Evolutionary conservation across 2,888 invertebrate species (phyloP), one percentile per base, ranked within the genome.

Genomic region (Endomychus coccineus): DNA sequence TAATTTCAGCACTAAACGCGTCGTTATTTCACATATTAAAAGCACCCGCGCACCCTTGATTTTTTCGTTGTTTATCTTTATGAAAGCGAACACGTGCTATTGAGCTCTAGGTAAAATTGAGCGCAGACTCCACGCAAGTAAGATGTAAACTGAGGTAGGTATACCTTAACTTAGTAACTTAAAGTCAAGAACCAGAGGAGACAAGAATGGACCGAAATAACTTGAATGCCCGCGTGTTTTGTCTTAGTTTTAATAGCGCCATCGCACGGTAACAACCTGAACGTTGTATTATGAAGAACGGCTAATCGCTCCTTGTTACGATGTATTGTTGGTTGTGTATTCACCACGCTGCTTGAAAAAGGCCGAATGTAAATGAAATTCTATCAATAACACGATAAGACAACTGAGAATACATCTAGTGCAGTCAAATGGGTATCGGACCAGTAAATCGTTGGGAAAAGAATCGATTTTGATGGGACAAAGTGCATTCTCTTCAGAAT

Each of bases 51-150:
- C 21, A 16, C 2, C 14, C 13, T 28, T 16, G n/a, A 10, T 11
- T n/a, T 12, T 11, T 5, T 13, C n/a, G n/a, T 14, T 11, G 12
- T 27, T 11, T 27, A 9, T 27, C n/a, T 24, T 24, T 24, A 24
- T 42, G 40, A 37, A 35, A 13, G 36, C 29, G 37, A 44, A 46
- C 56, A 56, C 57, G 59, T 57, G 56, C 41, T 50, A 42, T 49
- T 35, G 42, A 39, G 46, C 27, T 46, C 42, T 28, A 41, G 36
- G 29, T 37, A 39, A 38, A 32, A 28, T 30, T 42, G 43, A 49
- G 44, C 49, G 56, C 54, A 49, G 53, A 50, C 56, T 46, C 52
- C 43, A 43, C 54, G 51, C 51, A 47, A 55, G 48, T 48, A 48
- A 46, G 48, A 46, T 52, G 43, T 45, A 48, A 52, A 61, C 61